Evolutionary conservation across 2,888 invertebrate genomes (phyloP).

Genomic region (Tolmerus cingulatus): DNA sequence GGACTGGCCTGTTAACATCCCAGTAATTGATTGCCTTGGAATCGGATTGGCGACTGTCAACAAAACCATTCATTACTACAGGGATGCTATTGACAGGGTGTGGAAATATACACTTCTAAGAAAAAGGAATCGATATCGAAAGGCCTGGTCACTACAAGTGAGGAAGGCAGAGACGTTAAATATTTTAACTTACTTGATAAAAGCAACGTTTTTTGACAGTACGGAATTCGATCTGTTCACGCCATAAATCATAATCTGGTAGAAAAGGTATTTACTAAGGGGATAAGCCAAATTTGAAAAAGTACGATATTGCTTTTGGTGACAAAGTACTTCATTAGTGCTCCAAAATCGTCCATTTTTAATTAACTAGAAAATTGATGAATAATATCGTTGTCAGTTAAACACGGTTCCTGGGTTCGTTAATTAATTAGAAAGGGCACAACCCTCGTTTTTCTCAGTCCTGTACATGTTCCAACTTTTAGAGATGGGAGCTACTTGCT

Average conservation of each 20-base stretch:
- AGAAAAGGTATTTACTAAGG: not conserved
- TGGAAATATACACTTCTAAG: not conserved
- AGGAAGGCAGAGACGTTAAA: not conserved
- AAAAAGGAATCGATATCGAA: not conserved
- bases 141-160: not conserved
- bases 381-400: not conserved
- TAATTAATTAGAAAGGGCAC: not conserved
- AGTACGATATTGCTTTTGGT: not conserved
- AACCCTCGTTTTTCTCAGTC: not conserved
- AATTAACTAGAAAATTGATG: not conserved
- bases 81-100: constrained; percentile 40
- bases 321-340: not conserved
- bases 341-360: not conserved
- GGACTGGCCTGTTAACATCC: not conserved
- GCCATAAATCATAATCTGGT: not conserved
- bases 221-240: not conserved
- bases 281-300: not conserved
- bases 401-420: not conserved
- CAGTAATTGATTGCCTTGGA: constrained; percentile 39
- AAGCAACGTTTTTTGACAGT: not conserved
- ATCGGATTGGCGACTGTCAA: constrained; percentile 46
- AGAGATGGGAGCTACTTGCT: not conserved
- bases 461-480: not conserved
- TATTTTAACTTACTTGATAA: not conserved
- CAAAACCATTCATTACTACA: constrained; percentile 41